Conservation (phyloP, 2,888 invertebrate genomes). For the Drosophila diplacantha region DNA sequence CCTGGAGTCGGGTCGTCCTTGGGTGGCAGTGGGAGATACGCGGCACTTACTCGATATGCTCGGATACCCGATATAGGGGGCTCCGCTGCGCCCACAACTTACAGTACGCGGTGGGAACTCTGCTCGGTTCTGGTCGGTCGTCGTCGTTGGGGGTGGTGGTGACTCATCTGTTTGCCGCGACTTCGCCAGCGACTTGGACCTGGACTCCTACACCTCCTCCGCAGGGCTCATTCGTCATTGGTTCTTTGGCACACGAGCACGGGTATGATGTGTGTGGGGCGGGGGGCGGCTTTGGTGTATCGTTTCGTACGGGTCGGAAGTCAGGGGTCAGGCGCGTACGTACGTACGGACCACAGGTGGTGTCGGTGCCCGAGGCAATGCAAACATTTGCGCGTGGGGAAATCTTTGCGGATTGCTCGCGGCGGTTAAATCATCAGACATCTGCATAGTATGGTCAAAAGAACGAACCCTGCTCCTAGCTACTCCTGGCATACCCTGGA, state of each 20-base stretch:
- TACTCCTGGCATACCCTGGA: not conserved
- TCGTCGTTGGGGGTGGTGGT: not conserved
- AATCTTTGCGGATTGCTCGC: conserved; percentile 57
- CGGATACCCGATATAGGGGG: conserved; percentile 2
- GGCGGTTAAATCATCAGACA: conserved; percentile 74
- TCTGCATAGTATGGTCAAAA: conserved; percentile 77
- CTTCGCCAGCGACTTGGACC: conserved; percentile 5
- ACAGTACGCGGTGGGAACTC: conserved; percentile 34
- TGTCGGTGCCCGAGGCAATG: conserved; percentile 44
- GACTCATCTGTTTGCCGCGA: conserved; percentile 30
- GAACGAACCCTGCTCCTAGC: conserved; percentile 50
- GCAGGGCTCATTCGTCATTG: conserved; percentile 4
- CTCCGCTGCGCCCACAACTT: conserved; percentile 28
- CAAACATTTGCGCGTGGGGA: conserved; percentile 46
- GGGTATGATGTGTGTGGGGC: not conserved
- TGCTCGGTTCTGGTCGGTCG: conserved; percentile 5
- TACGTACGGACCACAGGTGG: too few relatives aligned
- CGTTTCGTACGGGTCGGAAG: conserved; percentile 9
- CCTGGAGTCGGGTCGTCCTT: conserved; percentile 21
- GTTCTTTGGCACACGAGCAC: conserved; percentile 4
- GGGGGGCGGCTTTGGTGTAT: conserved; percentile 2
- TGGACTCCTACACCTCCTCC: conserved; percentile 5
- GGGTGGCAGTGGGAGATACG: conserved; percentile 14
- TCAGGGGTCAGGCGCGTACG: not conserved
- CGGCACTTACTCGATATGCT: conserved; percentile 29